Percentiles rank a stretch among this genome's conserved stretches.
These are phyloP conservation scores for Ophioderma brevispina DNA, from an alignment of 35 echinoderm and acorn worm genomes.

Conservation along the genomic window DNA sequence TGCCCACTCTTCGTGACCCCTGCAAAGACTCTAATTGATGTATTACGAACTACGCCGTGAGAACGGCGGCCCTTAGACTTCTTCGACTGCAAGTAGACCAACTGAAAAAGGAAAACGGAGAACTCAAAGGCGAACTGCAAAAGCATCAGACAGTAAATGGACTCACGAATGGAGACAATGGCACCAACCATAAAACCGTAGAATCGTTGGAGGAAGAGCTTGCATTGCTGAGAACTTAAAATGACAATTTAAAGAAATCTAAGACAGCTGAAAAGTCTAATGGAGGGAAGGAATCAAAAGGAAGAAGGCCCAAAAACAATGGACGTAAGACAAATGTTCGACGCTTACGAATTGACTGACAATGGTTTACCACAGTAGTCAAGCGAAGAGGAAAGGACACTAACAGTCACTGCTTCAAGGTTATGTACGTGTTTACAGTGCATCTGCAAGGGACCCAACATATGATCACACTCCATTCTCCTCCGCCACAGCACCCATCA, in stretches of 20 bases:
- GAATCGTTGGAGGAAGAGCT: conserved; percentile 25
- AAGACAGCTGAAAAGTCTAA: background rate
- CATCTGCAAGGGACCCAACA: background rate
- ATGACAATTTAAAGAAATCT: conserved; percentile 50
- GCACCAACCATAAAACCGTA: background rate
- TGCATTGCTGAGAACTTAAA: conserved; percentile 38
- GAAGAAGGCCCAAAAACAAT: background rate
- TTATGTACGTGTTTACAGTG: background rate
- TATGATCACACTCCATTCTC: background rate
- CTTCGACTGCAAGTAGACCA: conserved; percentile 69
- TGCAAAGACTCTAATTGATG: conserved; percentile 76
- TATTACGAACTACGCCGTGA: conserved; percentile 56
- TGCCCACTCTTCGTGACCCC: conserved; percentile 42
- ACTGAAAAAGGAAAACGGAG: conserved; percentile 58
- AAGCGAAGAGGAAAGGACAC: conserved; percentile 11
- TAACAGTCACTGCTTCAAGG: background rate
- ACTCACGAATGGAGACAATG: background rate
- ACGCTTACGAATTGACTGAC: conserved; percentile 5
- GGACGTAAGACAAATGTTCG: background rate
- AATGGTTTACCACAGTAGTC: conserved; percentile 18
- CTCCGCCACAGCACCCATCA: background rate
- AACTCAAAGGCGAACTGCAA: conserved; percentile 62
- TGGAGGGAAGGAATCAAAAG: background rate
- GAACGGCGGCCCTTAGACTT: conserved; percentile 68
- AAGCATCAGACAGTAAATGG: background rate